Conservation (phyloP, 35 echinoderm and acorn worm genomes). For the Apostichopus parvimensis region DNA sequence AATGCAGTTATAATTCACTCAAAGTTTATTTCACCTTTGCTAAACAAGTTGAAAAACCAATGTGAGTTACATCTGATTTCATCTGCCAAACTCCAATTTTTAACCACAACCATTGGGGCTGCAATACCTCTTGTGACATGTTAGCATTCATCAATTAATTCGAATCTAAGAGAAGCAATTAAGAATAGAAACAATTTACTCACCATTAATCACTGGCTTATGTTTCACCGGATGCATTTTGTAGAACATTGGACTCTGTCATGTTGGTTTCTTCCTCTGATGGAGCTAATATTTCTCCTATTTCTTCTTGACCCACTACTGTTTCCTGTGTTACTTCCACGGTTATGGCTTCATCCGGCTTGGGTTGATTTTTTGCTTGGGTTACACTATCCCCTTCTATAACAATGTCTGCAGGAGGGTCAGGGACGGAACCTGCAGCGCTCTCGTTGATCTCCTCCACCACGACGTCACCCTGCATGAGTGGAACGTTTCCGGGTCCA, state of each 20-base stretch:
- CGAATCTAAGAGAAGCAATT: background rate
- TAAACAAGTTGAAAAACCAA: no score
- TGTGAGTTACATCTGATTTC: no score
- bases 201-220: background rate
- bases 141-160: no score
- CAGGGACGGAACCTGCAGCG: background rate
- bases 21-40: no score
- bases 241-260: background rate
- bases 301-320: background rate
- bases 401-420: background rate
- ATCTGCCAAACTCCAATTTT: no score
- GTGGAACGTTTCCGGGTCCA: slow-evolving; percentile 4
- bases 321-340: background rate
- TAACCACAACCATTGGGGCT: no score
- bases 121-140: no score
- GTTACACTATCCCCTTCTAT: background rate
- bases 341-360: background rate
- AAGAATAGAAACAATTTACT: background rate
- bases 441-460: background rate
- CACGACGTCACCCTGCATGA: slow-evolving; percentile 17
- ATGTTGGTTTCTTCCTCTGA: background rate
- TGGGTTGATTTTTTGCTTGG: background rate
- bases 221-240: background rate
- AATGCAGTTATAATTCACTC: no score
- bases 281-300: slow-evolving; percentile 14